Base-by-base conservation (phyloP, 2,888 invertebrate species). In the Rotaria macrura region DNA sequence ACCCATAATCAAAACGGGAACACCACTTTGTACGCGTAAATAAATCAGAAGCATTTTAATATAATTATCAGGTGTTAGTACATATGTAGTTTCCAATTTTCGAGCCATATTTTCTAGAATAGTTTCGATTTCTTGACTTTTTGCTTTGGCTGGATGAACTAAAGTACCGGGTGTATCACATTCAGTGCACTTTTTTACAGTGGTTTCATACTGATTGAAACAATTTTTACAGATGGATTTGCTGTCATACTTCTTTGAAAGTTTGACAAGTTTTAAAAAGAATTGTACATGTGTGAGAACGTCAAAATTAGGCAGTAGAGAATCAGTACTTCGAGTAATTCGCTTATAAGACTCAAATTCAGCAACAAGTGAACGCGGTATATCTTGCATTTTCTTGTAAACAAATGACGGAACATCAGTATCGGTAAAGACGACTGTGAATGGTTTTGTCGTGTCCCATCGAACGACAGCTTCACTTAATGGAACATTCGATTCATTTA, bases 1-100 rank as follows among this genome's bases (percentile, higher is more conserved):
- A 47, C 90, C 90, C 90, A 90, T 90, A n/a, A 90, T 88, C 43
- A 90, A 88, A n/a, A 90, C 90, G 54, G 90, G 90, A 84, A 90
- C 90, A 84, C 88, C 88, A 88, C 89, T 89, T 85, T 89, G 89
- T 87, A 90, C 89, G 85, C 90, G 88, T 89, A 90, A 89, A 88
- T 89, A 89, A n/a, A 90, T 90, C 55, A 90, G 90, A 85, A 90
- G 88, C 43, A 90, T 90, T 85, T 90, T 90, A 87, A 89, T 89
- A 72, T 89, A 89, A 88, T 90, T 90, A 87, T 90, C 90, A 74
- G 89, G 89, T n/a, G 90, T 90, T 74, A 90, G 87, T 84, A 89
- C 89, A 86, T 90, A 90, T 43, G 5, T 5, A 5, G 5, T 43
- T 43, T 43, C 6, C 5, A 43, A 10, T 43, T 43, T 10, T 43